Evolutionary conservation across 1,140 invertebrate species (phyloP), one percentile per base, ranked within the genome.

Genomic region (Zaprionus gabonicus): DNA sequence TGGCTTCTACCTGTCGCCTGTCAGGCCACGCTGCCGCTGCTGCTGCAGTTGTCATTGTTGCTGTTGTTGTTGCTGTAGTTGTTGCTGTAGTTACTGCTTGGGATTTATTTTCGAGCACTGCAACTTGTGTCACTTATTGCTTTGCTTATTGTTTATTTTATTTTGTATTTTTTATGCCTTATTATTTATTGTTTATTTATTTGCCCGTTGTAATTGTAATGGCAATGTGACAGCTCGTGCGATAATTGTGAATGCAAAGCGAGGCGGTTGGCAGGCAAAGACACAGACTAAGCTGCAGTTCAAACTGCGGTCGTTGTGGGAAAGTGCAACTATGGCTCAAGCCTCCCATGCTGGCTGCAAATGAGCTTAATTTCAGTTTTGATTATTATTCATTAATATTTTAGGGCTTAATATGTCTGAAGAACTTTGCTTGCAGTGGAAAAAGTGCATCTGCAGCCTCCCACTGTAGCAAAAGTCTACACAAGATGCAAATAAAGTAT

Each of bases 81-180:
- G n/a, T 20, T 63, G 59, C 15, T 56, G 41, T 59, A 62, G 36
- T 23, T 23, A 23, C 53, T 65, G 81, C 67, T 72, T 86, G 36
- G 49, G 55, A 87, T 77, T 80, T 76, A 75, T 82, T 86, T 82
- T 71, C 74, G 63, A 85, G 71, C 68, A 71, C 28, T 25, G 55
- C 31, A 80, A 82, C 71, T 77, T 60, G 76, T 86, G 83, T 87
- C 83, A 77, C 71, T 87, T 86, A 86, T 87, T 82, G 80, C 58
- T 77, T 80, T 65, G 72, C 76, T 78, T 86, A 71, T 87, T 82
- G 70, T 82, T 87, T 80, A 87, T 44, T 46, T 46, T 46, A 17
- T 46, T 17, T 41, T 34, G 31, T 41, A 41, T 41, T 17, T 46
- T 6, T 46, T 17, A 9, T 74, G 80, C 57, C 80, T 66, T 81